These are phyloP conservation scores for Carlito syrichta DNA, from an alignment of 2,113 vertebrate genomes.

Conservation along the genomic window DNA sequence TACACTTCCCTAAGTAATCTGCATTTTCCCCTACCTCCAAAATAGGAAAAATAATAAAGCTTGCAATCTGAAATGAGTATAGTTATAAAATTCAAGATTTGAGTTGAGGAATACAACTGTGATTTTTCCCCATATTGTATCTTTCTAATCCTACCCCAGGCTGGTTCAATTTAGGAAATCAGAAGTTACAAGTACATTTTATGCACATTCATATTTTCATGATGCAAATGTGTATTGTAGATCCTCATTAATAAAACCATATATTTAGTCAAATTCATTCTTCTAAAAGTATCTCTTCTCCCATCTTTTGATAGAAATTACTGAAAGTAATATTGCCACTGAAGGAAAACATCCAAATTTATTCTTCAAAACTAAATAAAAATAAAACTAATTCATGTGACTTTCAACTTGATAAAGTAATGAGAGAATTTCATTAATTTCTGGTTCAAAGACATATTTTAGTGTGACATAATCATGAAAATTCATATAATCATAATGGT, in stretches of 20 bases:
- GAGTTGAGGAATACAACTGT: background rate
- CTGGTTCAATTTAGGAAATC: background rate
- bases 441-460: constrained; percentile 25
- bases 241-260: constrained; percentile 11
- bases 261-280: background rate
- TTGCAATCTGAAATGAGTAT: background rate
- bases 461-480: constrained; percentile 26
- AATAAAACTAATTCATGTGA: constrained; percentile 40
- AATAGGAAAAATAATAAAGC: background rate
- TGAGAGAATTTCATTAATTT: constrained; percentile 40
- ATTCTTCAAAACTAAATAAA: constrained; percentile 19
- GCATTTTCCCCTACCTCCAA: background rate
- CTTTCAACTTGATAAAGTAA: background rate
- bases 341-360: constrained; percentile 33
- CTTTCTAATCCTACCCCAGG: background rate
- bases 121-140: background rate
- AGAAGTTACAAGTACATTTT: background rate
- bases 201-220: constrained; percentile 7
- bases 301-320: background rate
- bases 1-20: background rate
- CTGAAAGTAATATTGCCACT: background rate
- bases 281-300: background rate
- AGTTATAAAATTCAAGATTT: background rate
- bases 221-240: background rate
- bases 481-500: background rate